Evolutionary conservation across 1,140 invertebrate species (phyloP).

Genomic region (Leptestheria dahalacensis): DNA sequence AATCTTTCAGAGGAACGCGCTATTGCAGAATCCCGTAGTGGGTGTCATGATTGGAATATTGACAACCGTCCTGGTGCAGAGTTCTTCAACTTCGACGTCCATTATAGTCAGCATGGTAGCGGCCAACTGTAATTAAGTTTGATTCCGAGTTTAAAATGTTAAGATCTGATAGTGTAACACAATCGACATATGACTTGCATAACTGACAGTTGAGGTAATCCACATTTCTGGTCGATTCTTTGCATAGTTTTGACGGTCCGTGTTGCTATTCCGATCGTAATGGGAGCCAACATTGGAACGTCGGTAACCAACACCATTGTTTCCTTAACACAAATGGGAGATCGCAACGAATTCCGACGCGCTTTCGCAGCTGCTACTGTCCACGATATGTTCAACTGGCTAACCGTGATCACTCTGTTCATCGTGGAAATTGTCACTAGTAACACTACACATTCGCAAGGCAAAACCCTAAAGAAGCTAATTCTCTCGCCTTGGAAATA

Average conservation of each 20-base stretch:
- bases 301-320: slow-evolving; percentile 29
- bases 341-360: slow-evolving; percentile 29
- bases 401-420: slow-evolving; percentile 28
- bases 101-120: slow-evolving; percentile 30
- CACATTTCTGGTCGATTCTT: not conserved
- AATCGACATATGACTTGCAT: not conserved
- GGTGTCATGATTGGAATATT: slow-evolving; percentile 40
- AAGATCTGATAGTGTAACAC: not conserved
- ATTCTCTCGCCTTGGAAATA: not conserved
- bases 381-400: slow-evolving; percentile 32
- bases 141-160: not conserved
- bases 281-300: slow-evolving; percentile 30
- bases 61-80: slow-evolving; percentile 40
- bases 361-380: slow-evolving; percentile 32
- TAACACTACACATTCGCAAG: slow-evolving; percentile 5
- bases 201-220: not conserved
- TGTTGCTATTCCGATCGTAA: slow-evolving; percentile 29
- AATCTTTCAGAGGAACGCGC: slow-evolving; percentile 31
- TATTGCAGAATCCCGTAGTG: slow-evolving; percentile 38
- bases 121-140: slow-evolving; percentile 22
- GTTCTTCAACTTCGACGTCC: slow-evolving; percentile 39
- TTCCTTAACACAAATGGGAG: slow-evolving; percentile 24
- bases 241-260: slow-evolving; percentile 26
- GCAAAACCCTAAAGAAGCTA: not conserved
- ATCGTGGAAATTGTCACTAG: slow-evolving; percentile 26